Evolutionary conservation across 2,888 invertebrate species (phyloP).

Genomic region (Lissocephala sabroskyi): DNA sequence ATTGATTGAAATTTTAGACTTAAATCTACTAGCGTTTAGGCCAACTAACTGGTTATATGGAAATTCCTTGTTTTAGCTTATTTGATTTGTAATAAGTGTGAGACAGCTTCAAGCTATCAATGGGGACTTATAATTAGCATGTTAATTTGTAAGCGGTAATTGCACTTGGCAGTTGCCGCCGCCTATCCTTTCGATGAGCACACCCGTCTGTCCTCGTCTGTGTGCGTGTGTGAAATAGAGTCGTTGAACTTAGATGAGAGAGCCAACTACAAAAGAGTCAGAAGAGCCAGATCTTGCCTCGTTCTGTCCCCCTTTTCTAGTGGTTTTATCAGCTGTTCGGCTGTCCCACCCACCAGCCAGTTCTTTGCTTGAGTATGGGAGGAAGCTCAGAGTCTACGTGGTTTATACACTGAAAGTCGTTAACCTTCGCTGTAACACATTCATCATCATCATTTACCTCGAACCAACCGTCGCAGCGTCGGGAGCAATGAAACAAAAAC

Average conservation of each 20-base stretch:
- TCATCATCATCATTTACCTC: conserved; percentile 66
- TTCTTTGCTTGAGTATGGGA: background rate
- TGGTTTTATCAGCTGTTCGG: conserved; percentile 44
- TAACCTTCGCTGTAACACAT: conserved; percentile 67
- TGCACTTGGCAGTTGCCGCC: too few relatives aligned
- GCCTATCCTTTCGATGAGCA: too few relatives aligned
- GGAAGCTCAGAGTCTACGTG: conserved; percentile 5
- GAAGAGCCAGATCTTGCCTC: too few relatives aligned
- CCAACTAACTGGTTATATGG: conserved; percentile 42
- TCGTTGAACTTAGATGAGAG: conserved; percentile 12
- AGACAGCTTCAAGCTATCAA: conserved; percentile 23
- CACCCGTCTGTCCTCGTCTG: too few relatives aligned
- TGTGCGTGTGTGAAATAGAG: too few relatives aligned
- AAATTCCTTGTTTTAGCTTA: conserved; percentile 34
- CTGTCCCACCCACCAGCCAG: background rate
- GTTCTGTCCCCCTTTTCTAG: background rate
- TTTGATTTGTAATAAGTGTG: conserved; percentile 55
- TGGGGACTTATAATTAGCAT: conserved; percentile 51
- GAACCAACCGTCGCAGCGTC: conserved; percentile 30
- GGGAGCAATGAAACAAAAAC: conserved; percentile 14
- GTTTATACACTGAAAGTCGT: conserved; percentile 65
- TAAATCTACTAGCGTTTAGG: conserved; percentile 30
- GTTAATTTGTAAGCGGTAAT: too few relatives aligned
- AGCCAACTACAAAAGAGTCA: conserved; percentile 11
- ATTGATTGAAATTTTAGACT: conserved; percentile 65